Conservation (phyloP, 2,888 invertebrate genomes). For the Drosophila antonietae region DNA sequence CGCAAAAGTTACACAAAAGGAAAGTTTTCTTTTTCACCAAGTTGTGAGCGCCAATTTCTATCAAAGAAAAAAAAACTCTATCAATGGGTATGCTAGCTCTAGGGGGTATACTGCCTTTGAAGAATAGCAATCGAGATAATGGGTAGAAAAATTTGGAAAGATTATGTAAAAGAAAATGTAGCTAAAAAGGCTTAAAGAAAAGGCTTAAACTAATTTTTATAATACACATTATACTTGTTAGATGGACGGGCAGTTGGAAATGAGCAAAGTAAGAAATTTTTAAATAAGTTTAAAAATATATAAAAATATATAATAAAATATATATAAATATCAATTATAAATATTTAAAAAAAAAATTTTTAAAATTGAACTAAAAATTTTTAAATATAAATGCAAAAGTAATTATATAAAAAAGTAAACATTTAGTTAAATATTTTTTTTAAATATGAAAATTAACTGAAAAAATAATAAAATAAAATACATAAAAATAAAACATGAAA, state of each 20-base stretch:
- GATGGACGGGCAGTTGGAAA: too few species aligned
- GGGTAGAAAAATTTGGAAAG: background rate
- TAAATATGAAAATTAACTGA: too few species aligned
- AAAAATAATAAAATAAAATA: too few species aligned
- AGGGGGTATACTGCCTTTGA: background rate
- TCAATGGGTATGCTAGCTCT: constrained; percentile 25
- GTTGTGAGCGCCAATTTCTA: constrained; percentile 30
- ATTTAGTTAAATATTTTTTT: too few species aligned
- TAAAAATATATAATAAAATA: background rate
- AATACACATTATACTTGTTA: background rate
- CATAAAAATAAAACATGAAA: too few species aligned
- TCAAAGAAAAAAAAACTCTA: background rate
- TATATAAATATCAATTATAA: too few species aligned
- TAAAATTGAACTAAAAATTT: too few species aligned
- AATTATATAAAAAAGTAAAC: too few species aligned
- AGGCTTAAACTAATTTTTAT: background rate
- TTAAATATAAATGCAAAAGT: too few species aligned
- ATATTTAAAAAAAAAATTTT: too few species aligned
- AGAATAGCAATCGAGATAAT: background rate
- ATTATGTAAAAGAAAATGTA: background rate
- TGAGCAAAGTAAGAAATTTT: too few species aligned
- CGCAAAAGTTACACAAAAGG: constrained; percentile 75
- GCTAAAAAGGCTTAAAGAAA: background rate
- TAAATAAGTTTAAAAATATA: background rate
- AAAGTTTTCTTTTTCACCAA: constrained; percentile 68